Percentiles rank a stretch among this genome's conserved stretches.
These are phyloP conservation scores for Stegastes partitus DNA, from an alignment of 2,113 vertebrate species.

Conservation along the genomic window DNA sequence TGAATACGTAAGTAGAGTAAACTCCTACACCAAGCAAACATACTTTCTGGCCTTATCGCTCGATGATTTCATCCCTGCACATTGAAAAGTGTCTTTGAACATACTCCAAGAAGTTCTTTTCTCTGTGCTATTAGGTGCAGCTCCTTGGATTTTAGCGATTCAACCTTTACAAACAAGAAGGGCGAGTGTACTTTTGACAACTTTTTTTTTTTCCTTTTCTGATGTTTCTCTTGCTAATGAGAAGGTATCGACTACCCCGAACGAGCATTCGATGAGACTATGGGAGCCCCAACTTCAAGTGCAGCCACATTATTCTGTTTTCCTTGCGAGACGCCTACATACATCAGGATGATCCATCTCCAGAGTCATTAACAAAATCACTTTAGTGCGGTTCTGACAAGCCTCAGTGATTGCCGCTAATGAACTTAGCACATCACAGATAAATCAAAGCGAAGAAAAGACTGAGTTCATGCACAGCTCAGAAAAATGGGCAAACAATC, in stretches of 20 bases:
- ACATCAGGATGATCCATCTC: slow-evolving; percentile 83
- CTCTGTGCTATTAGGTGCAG: neutral
- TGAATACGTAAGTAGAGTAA: neutral
- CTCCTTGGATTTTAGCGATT: slow-evolving; percentile 24
- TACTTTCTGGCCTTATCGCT: neutral
- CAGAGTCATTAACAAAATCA: slow-evolving; percentile 84
- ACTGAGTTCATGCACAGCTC: slow-evolving; percentile 49
- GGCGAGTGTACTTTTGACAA: slow-evolving; percentile 31
- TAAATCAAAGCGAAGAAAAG: slow-evolving; percentile 79
- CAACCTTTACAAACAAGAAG: slow-evolving; percentile 27
- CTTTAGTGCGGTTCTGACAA: slow-evolving; percentile 81
- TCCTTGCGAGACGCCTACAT: slow-evolving; percentile 78
- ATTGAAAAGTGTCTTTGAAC: slow-evolving; percentile 13
- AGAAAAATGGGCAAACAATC: slow-evolving; percentile 58
- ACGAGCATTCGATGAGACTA: slow-evolving; percentile 46
- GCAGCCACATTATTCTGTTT: slow-evolving; percentile 77
- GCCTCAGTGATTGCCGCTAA: slow-evolving; percentile 84
- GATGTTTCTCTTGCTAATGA: slow-evolving; percentile 62
- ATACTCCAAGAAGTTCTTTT: slow-evolving; percentile 1
- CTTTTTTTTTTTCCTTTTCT: slow-evolving; percentile 23
- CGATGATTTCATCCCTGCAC: neutral
- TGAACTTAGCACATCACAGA: slow-evolving; percentile 83
- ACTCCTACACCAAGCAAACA: neutral
- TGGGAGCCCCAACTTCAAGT: slow-evolving; percentile 56
- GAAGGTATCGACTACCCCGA: slow-evolving; percentile 61